These are phyloP conservation scores for Ochotona curzoniae DNA, from an alignment of 2,113 vertebrate species.

Conservation along the genomic window DNA sequence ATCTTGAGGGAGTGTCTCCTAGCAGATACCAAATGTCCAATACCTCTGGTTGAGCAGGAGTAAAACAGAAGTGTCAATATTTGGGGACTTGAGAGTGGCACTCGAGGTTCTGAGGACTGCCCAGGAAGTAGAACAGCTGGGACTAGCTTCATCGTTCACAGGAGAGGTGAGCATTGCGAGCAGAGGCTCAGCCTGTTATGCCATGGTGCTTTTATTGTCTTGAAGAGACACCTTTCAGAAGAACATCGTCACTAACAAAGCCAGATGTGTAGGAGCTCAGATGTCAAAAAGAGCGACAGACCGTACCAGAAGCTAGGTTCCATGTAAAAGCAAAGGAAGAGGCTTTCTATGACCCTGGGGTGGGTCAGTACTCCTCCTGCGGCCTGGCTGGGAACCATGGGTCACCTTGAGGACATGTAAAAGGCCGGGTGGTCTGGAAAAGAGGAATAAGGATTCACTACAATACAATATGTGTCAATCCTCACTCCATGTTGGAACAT, in stretches of 20 bases:
- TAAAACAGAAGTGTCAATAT: background rate
- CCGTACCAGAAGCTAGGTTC: background rate
- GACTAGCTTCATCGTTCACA: no score
- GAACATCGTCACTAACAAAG: background rate
- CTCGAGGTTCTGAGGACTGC: background rate
- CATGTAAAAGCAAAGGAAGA: slow-evolving; percentile 10
- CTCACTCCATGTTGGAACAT: background rate
- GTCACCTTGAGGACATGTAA: background rate
- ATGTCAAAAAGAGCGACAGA: background rate
- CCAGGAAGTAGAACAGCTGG: no score
- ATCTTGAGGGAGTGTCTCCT: background rate
- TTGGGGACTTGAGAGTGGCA: no score
- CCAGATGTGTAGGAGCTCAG: background rate
- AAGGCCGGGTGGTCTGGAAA: background rate
- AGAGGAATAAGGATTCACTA: background rate
- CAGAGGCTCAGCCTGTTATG: no score
- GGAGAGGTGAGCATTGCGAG: no score
- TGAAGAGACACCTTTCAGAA: background rate
- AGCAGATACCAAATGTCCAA: background rate
- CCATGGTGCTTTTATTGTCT: no score
- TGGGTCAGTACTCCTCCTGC: background rate
- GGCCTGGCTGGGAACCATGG: background rate
- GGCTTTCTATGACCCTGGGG: background rate
- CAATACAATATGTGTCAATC: background rate
- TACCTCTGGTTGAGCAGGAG: background rate